Evolutionary conservation across 2,888 invertebrate species (phyloP), one percentile per base, ranked within the genome.

Genomic region (Sminthurides aquaticus): DNA sequence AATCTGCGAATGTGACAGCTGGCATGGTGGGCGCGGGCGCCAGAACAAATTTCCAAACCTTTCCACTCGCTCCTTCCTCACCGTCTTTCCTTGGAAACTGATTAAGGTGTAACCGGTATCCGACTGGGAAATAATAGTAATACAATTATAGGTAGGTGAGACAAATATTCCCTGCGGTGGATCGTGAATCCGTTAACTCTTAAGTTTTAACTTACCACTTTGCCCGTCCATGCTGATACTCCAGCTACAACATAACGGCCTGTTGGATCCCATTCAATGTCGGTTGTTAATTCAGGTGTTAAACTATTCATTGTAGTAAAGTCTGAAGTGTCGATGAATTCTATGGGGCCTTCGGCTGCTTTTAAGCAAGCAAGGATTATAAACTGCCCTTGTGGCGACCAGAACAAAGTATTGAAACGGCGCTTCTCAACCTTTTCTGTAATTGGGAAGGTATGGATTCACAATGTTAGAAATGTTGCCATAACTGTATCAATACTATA

Each of bases 191-290:
- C 8, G n/a, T n/a, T n/a, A n/a, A n/a, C n/a, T n/a, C n/a, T n/a
- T n/a, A n/a, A n/a, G n/a, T n/a, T n/a, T n/a, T n/a, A 29, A 67
- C 69, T 60, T 62, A 70, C 70, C 55, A 94, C 94, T 81, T 94
- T 96, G 69, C 92, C 91, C 77, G 94, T 96, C 87, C 96, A 96
- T 69, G 89, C 89, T 1, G 95, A 95, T 22, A 97, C 95, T 0
- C 90, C 92, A 0, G 97, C 95, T 61, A 91, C 90, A 18, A 99
- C 93, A 77, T 93, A 99, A 69, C 99, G 86, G 1, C 99, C 99
- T 2, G 98, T 99, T 1, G 99, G 98, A 80, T 99, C 99, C 99
- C 99, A 99, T 79, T 97, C 97, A 1, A 98, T 92, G 78, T 97
- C 94, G 0, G 95, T 93, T 78, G 87, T 87, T 79, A 82, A 81